Conservation (phyloP, 2,888 invertebrate genomes). For the Drosophila macrospina region DNA sequence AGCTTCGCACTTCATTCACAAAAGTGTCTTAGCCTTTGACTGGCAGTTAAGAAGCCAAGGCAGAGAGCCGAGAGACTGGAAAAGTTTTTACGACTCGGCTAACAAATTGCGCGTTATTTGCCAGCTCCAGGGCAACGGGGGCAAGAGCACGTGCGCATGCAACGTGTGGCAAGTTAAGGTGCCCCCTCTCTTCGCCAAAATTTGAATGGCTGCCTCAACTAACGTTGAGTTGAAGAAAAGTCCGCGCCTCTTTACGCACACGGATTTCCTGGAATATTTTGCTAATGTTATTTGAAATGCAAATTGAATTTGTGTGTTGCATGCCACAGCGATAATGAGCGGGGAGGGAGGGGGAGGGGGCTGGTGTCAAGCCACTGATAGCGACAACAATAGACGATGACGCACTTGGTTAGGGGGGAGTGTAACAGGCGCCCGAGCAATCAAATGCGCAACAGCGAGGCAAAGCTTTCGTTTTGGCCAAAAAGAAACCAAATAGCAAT, state of each 20-base stretch:
- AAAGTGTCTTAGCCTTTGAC: constrained; percentile 38
- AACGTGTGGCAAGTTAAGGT: constrained; percentile 29
- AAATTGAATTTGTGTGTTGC: constrained; percentile 65
- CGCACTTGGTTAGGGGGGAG: constrained; percentile 49
- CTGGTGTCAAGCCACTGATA: constrained; percentile 25
- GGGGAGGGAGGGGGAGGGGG: too few relatives aligned
- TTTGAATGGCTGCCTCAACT: not conserved
- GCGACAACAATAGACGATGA: constrained; percentile 63
- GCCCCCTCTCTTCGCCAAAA: too few relatives aligned
- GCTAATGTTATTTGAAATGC: constrained; percentile 54
- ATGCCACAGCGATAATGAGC: not conserved
- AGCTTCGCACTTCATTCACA: constrained; percentile 70
- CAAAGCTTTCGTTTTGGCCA: constrained; percentile 32
- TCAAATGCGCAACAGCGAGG: constrained; percentile 59
- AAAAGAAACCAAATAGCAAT: constrained; percentile 31
- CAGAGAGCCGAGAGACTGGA: constrained; percentile 34
- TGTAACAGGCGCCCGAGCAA: constrained; percentile 37
- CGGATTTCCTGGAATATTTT: constrained; percentile 54
- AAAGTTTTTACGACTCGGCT: constrained; percentile 50
- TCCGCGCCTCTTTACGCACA: constrained; percentile 32
- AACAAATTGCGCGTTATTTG: constrained; percentile 49
- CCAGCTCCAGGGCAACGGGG: not conserved
- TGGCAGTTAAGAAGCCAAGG: constrained; percentile 6
- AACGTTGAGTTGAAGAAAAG: constrained; percentile 8
- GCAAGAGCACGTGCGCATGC: constrained; percentile 21